Percentiles rank a stretch among this genome's conserved stretches.
These are phyloP conservation scores for Platyura marginata DNA, from an alignment of 1,140 invertebrate genomes.

Conservation along the genomic window DNA sequence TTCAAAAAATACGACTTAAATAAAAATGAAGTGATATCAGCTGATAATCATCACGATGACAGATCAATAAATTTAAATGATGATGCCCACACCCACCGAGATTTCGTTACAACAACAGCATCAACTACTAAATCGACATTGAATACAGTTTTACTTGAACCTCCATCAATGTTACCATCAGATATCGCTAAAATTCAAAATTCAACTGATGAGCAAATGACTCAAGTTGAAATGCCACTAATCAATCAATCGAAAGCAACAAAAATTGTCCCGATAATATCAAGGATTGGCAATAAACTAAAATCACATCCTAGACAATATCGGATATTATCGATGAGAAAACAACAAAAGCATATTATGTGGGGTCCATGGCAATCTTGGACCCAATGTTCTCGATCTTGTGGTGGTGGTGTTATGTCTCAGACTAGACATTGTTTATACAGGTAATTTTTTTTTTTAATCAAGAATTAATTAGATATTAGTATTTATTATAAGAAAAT, in stretches of 20 bases:
- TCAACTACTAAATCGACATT: too few species aligned
- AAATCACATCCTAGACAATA: neutral
- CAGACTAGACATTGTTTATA: slow-evolving; percentile 49
- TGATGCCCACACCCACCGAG: too few species aligned
- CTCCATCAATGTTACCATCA: too few species aligned
- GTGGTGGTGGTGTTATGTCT: slow-evolving; percentile 65
- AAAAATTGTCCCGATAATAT: neutral
- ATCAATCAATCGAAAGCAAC: neutral
- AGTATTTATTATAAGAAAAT: too few species aligned
- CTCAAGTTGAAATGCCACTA: neutral
- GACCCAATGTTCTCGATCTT: slow-evolving; percentile 59
- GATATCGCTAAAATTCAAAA: neutral
- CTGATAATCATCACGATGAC: too few species aligned
- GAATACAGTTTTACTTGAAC: too few species aligned
- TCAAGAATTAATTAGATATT: too few species aligned
- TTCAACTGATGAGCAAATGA: neutral
- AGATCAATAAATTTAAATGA: too few species aligned
- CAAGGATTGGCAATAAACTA: neutral
- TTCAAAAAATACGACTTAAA: neutral
- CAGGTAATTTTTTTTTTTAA: too few species aligned
- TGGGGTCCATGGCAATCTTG: slow-evolving; percentile 62
- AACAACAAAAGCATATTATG: slow-evolving; percentile 12
- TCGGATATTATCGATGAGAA: neutral
- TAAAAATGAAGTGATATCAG: neutral
- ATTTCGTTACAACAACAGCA: too few species aligned